These are phyloP conservation scores for Siderastrea radians DNA, from an alignment of 92 coral and sea anemone genomes.

Conservation along the genomic window DNA sequence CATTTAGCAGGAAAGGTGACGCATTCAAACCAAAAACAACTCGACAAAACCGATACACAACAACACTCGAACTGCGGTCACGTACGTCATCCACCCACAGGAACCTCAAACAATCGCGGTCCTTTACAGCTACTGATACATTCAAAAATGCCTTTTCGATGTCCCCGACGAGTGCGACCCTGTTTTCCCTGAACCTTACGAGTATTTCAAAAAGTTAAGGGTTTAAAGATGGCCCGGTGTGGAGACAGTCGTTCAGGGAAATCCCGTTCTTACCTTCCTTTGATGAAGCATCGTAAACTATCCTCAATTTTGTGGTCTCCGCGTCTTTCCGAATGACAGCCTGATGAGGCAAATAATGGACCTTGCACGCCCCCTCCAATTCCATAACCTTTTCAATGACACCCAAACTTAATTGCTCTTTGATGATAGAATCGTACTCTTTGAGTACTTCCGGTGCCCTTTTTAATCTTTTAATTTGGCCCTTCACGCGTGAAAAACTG, in stretches of 20 bases:
- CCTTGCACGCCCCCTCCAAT: constrained; percentile 25
- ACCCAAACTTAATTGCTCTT: constrained; percentile 41
- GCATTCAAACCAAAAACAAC: neutral
- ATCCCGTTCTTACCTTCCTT: constrained; percentile 31
- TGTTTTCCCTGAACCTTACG: constrained; percentile 38
- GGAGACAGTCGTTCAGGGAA: constrained; percentile 60
- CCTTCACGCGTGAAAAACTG: constrained; percentile 14
- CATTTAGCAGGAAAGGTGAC: constrained; percentile 69
- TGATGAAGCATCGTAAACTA: constrained; percentile 54
- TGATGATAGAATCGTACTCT: constrained; percentile 49
- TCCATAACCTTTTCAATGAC: constrained; percentile 52
- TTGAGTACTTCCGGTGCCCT: constrained; percentile 36
- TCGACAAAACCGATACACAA: constrained; percentile 43
- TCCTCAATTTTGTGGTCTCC: constrained; percentile 52
- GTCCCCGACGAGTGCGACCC: constrained; percentile 52
- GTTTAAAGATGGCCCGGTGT: constrained; percentile 46
- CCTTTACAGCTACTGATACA: constrained; percentile 29
- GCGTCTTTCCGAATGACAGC: constrained; percentile 58
- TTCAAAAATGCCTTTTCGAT: constrained; percentile 67
- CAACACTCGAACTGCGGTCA: constrained; percentile 12
- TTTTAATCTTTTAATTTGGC: constrained; percentile 21
- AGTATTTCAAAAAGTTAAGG: constrained; percentile 39
- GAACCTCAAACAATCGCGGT: constrained; percentile 55
- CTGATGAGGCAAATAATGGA: constrained; percentile 49
- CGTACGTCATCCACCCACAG: constrained; percentile 59